Percentiles rank a stretch among this genome's conserved stretches.
phyloP scores from a whole-genome alignment of 1,140 invertebrate species.

The Bombus waltoni region DNA sequence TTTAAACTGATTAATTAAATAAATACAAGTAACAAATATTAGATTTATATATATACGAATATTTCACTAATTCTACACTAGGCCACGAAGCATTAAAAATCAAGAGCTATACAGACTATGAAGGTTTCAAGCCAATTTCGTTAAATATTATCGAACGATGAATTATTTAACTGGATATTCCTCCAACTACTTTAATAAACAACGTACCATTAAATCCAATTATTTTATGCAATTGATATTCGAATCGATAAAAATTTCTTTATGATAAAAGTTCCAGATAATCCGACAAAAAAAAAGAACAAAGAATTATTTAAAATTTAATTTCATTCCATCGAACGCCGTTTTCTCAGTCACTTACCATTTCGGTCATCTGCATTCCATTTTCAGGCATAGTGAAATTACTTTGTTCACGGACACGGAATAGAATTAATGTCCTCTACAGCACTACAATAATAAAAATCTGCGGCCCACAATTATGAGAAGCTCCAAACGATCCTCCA shows the following conservation, averaged over 20 bases:
- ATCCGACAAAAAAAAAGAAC: neutral
- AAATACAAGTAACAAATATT: too few relatives aligned
- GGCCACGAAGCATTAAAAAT: neutral
- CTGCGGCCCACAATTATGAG: neutral
- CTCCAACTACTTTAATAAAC: neutral
- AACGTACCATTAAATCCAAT: neutral
- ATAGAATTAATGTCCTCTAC: neutral
- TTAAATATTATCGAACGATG: neutral
- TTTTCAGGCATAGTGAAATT: conserved; percentile 46
- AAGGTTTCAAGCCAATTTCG: neutral
- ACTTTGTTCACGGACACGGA: neutral
- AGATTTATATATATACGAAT: neutral
- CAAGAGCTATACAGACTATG: neutral
- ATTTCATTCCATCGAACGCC: neutral
- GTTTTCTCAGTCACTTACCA: conserved; percentile 44
- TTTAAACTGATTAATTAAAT: too few relatives aligned
- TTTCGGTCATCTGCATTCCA: conserved; percentile 45
- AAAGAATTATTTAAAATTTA: neutral
- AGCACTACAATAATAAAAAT: too few relatives aligned
- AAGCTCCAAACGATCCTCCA: neutral
- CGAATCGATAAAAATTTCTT: neutral
- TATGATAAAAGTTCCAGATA: too few relatives aligned
- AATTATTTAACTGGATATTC: neutral
- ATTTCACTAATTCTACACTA: neutral
- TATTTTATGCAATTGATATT: neutral